A percentile compares a stretch with the other conserved stretches of the same genome.
These are phyloP conservation scores for Sarcophaga subvicina DNA, from an alignment of 2,888 invertebrate species.

Conservation along the genomic window DNA sequence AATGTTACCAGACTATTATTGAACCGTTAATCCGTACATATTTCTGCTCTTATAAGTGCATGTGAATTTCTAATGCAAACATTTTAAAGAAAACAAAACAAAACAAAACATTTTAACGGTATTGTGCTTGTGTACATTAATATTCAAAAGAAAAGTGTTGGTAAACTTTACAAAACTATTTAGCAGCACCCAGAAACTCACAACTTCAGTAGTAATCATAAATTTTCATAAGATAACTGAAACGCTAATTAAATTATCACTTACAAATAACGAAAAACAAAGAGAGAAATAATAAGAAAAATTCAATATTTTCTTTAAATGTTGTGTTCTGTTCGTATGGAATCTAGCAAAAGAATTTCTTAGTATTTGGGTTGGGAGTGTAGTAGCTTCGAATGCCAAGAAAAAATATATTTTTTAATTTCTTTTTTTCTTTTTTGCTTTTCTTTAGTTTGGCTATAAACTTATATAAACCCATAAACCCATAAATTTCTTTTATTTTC, in stretches of 20 bases:
- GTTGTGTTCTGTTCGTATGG: no score
- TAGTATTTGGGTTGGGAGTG: neutral
- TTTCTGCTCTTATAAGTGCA: neutral
- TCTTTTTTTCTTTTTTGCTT: no score
- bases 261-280: slow-evolving; percentile 3
- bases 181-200: neutral
- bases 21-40: no score
- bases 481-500: neutral
- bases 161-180: slow-evolving; percentile 3
- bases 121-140: neutral
- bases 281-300: neutral
- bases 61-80: neutral
- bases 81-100: neutral
- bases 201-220: slow-evolving; percentile 25
- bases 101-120: neutral
- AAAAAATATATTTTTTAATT: no score
- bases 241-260: slow-evolving; percentile 67
- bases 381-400: neutral
- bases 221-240: slow-evolving; percentile 34
- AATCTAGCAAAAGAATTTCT: slow-evolving; percentile 22
- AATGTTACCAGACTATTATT: neutral
- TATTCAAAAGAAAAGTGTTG: slow-evolving; percentile 3
- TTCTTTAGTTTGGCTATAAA: slow-evolving; percentile 17
- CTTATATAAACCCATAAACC: neutral
- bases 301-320: neutral